A percentile compares a stretch with the other conserved stretches of the same genome.
phyloP scores from a whole-genome alignment of 2,888 invertebrate genomes.

The Watsonalla binaria region DNA sequence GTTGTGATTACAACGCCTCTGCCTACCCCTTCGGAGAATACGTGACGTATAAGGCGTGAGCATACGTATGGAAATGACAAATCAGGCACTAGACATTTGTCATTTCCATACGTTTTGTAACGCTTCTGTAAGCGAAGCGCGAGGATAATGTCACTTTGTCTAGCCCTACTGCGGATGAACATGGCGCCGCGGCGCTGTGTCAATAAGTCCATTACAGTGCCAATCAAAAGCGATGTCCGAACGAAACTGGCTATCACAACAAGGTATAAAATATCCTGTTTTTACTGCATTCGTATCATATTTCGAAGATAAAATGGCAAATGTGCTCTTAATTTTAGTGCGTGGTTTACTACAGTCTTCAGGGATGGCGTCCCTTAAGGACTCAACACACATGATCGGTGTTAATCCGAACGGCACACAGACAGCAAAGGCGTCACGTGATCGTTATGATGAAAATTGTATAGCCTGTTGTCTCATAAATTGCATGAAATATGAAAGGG shows the following conservation, averaged over 20 bases:
- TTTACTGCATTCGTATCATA: background rate
- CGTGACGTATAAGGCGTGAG: too few species aligned
- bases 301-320: background rate
- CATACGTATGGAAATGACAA: too few species aligned
- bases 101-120: too few species aligned
- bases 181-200: background rate
- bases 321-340: slow-evolving; percentile 1
- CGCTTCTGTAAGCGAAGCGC: too few species aligned
- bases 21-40: too few species aligned
- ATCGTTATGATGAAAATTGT: background rate
- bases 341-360: background rate
- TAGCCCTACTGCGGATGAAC: too few species aligned
- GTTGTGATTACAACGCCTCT: too few species aligned
- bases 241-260: background rate
- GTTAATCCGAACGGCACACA: background rate
- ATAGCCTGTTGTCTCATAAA: background rate
- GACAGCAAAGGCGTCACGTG: background rate
- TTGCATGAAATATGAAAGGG: background rate
- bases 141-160: too few species aligned
- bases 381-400: background rate
- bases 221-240: background rate
- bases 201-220: background rate
- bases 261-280: background rate
- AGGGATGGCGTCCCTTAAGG: background rate
- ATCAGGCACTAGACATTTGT: too few species aligned